Percentiles rank a stretch among this genome's conserved stretches.
phyloP scores from a whole-genome alignment of 2,888 invertebrate species.

The Trypoxylon attenuatum region DNA sequence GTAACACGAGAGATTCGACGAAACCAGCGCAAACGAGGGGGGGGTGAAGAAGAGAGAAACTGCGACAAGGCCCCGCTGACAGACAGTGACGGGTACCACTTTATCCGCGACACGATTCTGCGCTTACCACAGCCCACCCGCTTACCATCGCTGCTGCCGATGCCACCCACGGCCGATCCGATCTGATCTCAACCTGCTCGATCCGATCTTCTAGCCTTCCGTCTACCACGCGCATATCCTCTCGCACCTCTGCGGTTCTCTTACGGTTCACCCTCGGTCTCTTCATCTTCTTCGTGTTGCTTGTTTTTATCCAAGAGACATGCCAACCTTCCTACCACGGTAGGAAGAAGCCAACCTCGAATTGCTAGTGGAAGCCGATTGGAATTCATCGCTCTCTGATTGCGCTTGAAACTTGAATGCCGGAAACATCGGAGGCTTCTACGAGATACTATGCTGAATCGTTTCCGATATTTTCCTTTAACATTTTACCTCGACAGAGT shows the following conservation, averaged over 20 bases:
- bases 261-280: conserved; percentile 34
- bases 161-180: conserved; percentile 61
- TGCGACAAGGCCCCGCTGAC: conserved; percentile 63
- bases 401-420: conserved; percentile 25
- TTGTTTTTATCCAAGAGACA: conserved; percentile 36
- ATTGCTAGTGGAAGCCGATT: conserved; percentile 29
- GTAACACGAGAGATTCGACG: too few species aligned
- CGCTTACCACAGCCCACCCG: conserved; percentile 71
- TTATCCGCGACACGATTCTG: conserved; percentile 73
- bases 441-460: too few species aligned
- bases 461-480: too few species aligned
- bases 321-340: conserved; percentile 3
- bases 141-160: conserved; percentile 60
- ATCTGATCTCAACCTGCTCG: conserved; percentile 62
- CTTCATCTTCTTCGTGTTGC: conserved; percentile 25
- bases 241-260: conserved; percentile 30
- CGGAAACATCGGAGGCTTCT: too few species aligned
- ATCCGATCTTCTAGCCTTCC: conserved; percentile 51
- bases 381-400: conserved; percentile 10
- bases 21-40: conserved; percentile 30
- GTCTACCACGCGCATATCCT: too few species aligned
- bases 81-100: conserved; percentile 72
- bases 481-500: too few species aligned
- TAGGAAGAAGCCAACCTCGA: conserved; percentile 19
- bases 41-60: conserved; percentile 55